These are phyloP conservation scores for Choloepus hoffmanni DNA, from an alignment of 2,113 vertebrate species.

Conservation along the genomic window DNA sequence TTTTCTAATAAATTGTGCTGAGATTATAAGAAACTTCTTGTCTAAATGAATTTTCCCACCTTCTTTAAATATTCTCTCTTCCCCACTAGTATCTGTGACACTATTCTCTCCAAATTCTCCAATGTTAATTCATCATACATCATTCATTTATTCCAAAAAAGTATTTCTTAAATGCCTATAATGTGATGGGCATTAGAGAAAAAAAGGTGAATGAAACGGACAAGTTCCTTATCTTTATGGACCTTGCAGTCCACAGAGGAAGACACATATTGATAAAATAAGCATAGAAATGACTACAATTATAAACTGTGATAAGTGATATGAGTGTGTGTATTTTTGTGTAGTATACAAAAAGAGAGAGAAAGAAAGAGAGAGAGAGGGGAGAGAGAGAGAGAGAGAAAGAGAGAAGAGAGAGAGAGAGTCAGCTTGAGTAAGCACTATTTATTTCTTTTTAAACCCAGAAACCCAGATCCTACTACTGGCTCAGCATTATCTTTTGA, in stretches of 20 bases:
- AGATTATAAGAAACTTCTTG: background rate
- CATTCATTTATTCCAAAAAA: background rate
- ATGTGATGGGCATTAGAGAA: background rate
- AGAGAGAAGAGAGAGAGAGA: background rate
- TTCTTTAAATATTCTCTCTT: conserved; percentile 26
- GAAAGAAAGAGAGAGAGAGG: background rate
- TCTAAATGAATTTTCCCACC: background rate
- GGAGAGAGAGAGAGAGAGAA: too few relatives aligned
- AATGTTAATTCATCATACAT: background rate
- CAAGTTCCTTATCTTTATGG: background rate
- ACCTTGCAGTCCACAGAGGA: background rate
- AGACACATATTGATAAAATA: background rate
- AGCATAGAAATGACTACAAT: background rate
- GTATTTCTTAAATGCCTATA: background rate
- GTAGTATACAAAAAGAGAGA: background rate
- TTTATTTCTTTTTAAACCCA: background rate
- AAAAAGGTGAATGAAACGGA: background rate
- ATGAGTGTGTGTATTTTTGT: accelerated
- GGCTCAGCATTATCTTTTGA: background rate
- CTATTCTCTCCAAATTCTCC: background rate
- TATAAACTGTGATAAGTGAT: background rate
- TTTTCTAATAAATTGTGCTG: background rate
- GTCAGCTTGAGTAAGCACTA: background rate
- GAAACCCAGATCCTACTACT: background rate
- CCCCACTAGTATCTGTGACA: background rate